These are phyloP conservation scores for Augochlorella aurata DNA, from an alignment of 2,888 invertebrate species.

Conservation along the genomic window DNA sequence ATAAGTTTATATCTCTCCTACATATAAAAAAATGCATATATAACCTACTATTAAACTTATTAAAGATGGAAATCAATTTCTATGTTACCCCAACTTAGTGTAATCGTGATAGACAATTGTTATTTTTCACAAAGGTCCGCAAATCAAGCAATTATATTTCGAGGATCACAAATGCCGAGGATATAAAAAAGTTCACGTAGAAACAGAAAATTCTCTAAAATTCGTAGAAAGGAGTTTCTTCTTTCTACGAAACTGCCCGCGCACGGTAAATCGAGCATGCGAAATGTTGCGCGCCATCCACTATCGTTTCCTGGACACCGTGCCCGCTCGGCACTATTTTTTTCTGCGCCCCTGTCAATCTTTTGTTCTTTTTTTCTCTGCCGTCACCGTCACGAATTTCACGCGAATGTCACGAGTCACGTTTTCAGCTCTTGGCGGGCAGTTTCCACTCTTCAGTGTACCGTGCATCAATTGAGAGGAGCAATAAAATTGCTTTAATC, in stretches of 20 bases:
- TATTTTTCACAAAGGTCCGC: too few species aligned
- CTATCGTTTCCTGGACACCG: neutral
- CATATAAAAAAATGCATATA: too few species aligned
- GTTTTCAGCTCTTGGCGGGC: slow-evolving; percentile 24
- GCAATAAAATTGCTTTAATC: slow-evolving; percentile 54
- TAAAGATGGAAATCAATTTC: too few species aligned
- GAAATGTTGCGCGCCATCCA: neutral
- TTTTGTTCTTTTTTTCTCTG: neutral
- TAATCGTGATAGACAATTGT: too few species aligned
- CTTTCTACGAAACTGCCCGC: neutral
- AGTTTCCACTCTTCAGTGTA: neutral
- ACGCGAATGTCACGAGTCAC: slow-evolving; percentile 36
- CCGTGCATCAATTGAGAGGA: slow-evolving; percentile 33
- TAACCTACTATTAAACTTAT: too few species aligned
- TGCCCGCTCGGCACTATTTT: neutral
- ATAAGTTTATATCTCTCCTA: too few species aligned
- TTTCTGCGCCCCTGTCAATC: neutral
- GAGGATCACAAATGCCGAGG: neutral
- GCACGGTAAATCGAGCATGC: neutral
- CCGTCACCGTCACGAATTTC: slow-evolving; percentile 34
- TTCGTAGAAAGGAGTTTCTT: neutral
- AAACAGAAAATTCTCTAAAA: neutral
- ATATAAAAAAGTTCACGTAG: neutral
- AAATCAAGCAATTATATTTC: neutral
- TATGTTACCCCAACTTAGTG: too few species aligned